Conservation (phyloP, 1,140 invertebrate species). For the Lordiphosa mommai region DNA sequence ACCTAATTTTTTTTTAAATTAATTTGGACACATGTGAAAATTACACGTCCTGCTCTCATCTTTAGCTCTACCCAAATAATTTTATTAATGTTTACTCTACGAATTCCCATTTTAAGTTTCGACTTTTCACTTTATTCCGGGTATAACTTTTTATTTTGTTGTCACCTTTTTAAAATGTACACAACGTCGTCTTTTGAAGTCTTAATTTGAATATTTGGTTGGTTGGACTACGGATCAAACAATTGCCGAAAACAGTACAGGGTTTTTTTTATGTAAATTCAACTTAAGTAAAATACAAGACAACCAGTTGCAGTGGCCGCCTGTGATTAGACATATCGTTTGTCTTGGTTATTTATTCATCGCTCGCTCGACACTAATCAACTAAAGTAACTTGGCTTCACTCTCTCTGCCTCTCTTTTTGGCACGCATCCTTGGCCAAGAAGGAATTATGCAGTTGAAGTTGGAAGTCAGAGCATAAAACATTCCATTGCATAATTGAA, state of each 20-base stretch:
- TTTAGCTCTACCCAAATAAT: too few relatives aligned
- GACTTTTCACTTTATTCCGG: too few relatives aligned
- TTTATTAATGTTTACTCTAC: too few relatives aligned
- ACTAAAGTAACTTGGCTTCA: slow-evolving; percentile 49
- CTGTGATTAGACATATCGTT: slow-evolving; percentile 12
- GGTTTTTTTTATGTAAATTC: slow-evolving; percentile 49
- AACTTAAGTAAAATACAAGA: not conserved
- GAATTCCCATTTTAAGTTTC: too few relatives aligned
- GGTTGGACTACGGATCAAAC: slow-evolving; percentile 65
- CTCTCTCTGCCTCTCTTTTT: not conserved
- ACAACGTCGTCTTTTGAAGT: slow-evolving; percentile 14
- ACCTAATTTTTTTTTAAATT: too few relatives aligned
- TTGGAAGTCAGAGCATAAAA: slow-evolving; percentile 45
- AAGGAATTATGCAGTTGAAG: slow-evolving; percentile 54
- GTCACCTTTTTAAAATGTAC: slow-evolving; percentile 51
- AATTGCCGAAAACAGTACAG: slow-evolving; percentile 32
- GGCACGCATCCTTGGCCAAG: slow-evolving; percentile 36
- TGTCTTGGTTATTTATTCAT: slow-evolving; percentile 61
- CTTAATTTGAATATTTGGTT: slow-evolving; percentile 32
- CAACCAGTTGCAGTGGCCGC: not conserved
- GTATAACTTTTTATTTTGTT: not conserved
- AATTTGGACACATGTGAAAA: too few relatives aligned
- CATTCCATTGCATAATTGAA: slow-evolving; percentile 72
- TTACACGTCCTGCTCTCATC: too few relatives aligned
- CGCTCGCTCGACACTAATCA: slow-evolving; percentile 71